Base-by-base conservation (phyloP, 2,797 vertebrate species). In the Mergus octosetaceus region DNA sequence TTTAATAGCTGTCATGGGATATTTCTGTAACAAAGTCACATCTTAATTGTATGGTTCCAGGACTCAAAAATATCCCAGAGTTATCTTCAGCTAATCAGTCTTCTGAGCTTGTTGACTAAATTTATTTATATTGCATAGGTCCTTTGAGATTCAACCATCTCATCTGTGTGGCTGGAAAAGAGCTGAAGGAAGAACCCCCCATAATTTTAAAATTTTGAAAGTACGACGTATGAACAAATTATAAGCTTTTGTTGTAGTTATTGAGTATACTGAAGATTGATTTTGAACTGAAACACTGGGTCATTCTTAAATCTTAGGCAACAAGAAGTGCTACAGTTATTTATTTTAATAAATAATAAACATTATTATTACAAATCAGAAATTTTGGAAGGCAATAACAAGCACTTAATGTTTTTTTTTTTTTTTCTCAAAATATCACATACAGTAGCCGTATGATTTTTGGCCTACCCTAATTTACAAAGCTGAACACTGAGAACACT, bases 41-140 rank as follows among this genome's bases (percentile, higher is more conserved):
- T 66, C 77, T 69, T 68, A 93, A 92, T 87, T 94, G 41, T 27
- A 70, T 34, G 28, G 18, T 81, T 90, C 89, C 86, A 75, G 56
- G 53, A 64, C 95, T 95, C 75, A 87, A 86, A 85, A 92, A 95
- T 93, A 65, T 90, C 57, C 53, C 89, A 18, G 80, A 92, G 47
- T 87, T 85, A 93, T 90, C 65, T 81, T 90, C 39, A 93, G 30
- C 34, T 97, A 96, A 96, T 95, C 93, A 93, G 20, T 85, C 36
- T 34, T 86, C 36, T 78, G 74, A 93, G 72, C 21, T 51, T 93
- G 94, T 91, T 94, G 65, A 93, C 93, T 94, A 96, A 79, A 94
- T 91, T 83, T 76, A 93, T 96, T 96, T 97, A 80, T 30, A 85
- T 86, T 89, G 54, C 45, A 51, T 57, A 88, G 15, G 16, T 83